Base-by-base conservation (phyloP, 1,140 invertebrate genomes). In the Macrosteles quadrilineatus region DNA sequence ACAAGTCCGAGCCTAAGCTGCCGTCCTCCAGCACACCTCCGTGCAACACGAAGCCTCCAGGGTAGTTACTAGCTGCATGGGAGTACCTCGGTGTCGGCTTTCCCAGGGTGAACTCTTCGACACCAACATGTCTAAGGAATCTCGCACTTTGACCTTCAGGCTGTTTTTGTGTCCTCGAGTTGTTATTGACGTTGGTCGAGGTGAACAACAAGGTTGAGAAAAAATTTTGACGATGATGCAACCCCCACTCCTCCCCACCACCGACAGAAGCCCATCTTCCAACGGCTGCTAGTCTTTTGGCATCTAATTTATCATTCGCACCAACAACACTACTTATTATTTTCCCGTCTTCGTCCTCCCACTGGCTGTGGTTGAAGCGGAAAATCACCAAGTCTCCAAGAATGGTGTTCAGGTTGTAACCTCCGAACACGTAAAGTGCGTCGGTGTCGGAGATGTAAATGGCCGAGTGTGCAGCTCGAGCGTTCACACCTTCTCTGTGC, bases 381-480 rank as follows among this genome's bases (percentile, higher is more conserved):
- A 87, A 90, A 64, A 89, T 81, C 76, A 90, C 85, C 64, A 96
- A 83, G 79, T 94, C 88, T 74, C 88, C 89, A 66, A 96, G 83
- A 75, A 96, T 87, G 77, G 86, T 84, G 81, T 96, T 96, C 31
- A 98, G 85, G 87, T 96, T 90, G 82, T 94, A 96, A 57, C 96
- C 96, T 75, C 96, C 96, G 82, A 95, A 98, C 53, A 97, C 87
- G 83, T 94, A 98, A 12, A 97, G 83, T 74, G 91, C 89, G 81
- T 97, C 91, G 25, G 88, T 88, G 74, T 88, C 84, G 68, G 88
- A 87, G 17, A 95, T 82, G 80, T 94, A 96, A 40, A 94, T 87
- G 31, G 92, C 92, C 0, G 90, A 88, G 80, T 98, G 95, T 31
- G 94, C 93, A 57, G 95, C 91, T 72, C 95, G 81, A 11, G 91